Evolutionary conservation across 2,113 vertebrate genomes (phyloP).

Genomic region (Ophthalmolycus amberensis): DNA sequence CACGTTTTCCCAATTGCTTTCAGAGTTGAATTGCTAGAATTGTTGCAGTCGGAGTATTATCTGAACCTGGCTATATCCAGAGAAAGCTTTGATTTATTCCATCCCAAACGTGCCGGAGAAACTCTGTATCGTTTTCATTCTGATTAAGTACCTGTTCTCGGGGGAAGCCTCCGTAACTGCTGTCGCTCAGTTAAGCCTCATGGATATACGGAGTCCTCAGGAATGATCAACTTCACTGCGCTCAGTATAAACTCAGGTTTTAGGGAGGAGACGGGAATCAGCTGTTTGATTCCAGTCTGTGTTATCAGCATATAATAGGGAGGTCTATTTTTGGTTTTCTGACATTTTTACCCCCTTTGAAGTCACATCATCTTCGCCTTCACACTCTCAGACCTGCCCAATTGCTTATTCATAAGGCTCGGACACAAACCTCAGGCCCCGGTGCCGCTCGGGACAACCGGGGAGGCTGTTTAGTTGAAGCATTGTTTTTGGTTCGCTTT

Average conservation of each 20-base stretch:
- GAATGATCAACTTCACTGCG: conserved; percentile 4
- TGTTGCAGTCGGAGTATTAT: neutral
- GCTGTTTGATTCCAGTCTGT: conserved; percentile 27
- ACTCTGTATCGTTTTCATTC: neutral
- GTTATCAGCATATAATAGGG: conserved; percentile 18
- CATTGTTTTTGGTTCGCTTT: conserved; percentile 8
- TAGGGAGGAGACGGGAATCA: conserved; percentile 10
- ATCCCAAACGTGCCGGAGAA: neutral
- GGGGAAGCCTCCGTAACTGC: neutral
- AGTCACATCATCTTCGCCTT: conserved; percentile 19
- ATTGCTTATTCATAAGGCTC: conserved; percentile 1
- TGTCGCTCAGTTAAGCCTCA: conserved; percentile 23
- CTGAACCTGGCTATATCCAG: neutral
- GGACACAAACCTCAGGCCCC: neutral
- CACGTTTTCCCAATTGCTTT: neutral
- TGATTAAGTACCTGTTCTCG: conserved; percentile 23
- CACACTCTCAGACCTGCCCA: neutral
- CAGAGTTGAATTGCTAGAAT: neutral
- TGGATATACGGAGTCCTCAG: conserved; percentile 30
- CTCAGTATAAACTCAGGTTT: conserved; percentile 11
- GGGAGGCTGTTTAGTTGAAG: conserved; percentile 7
- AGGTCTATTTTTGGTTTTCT: conserved; percentile 32
- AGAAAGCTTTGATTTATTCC: conserved; percentile 3
- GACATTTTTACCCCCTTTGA: conserved; percentile 40
- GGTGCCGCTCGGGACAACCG: conserved; percentile 1